Conservation (phyloP, 2,797 vertebrate genomes). For the Smutsia gigantea region DNA sequence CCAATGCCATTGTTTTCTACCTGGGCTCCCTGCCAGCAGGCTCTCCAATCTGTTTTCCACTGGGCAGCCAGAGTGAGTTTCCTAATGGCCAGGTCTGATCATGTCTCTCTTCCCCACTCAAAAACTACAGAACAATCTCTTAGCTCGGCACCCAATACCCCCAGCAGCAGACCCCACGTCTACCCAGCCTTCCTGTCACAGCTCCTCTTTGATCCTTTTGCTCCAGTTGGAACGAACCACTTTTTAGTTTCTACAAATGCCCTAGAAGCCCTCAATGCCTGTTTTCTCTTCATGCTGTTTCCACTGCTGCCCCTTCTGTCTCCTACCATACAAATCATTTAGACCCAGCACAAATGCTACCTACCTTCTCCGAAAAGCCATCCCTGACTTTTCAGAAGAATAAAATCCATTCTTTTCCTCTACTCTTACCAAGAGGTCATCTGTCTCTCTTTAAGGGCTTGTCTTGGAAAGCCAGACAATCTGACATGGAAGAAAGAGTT, state of each 20-base stretch:
- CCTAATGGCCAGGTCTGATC: not conserved
- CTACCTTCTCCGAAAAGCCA: not conserved
- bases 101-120: not conserved
- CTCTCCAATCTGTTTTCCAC: not conserved
- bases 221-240: not conserved
- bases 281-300: not conserved
- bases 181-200: not conserved
- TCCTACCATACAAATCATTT: not conserved
- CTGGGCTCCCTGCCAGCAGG: not conserved
- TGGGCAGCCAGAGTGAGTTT: not conserved
- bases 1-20: not conserved
- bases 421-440: not conserved
- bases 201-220: not conserved
- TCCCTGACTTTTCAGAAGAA: not conserved
- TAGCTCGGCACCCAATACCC: not conserved
- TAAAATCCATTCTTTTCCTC: conserved; percentile 9
- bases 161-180: not conserved
- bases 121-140: not conserved
- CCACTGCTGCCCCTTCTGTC: not conserved
- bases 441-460: not conserved
- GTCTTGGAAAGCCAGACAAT: not conserved
- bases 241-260: not conserved
- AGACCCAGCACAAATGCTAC: not conserved
- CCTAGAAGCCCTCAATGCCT: not conserved
- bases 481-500: not conserved